These are phyloP conservation scores for Microcebus murinus DNA, from an alignment of 2,113 vertebrate species.

Conservation along the genomic window DNA sequence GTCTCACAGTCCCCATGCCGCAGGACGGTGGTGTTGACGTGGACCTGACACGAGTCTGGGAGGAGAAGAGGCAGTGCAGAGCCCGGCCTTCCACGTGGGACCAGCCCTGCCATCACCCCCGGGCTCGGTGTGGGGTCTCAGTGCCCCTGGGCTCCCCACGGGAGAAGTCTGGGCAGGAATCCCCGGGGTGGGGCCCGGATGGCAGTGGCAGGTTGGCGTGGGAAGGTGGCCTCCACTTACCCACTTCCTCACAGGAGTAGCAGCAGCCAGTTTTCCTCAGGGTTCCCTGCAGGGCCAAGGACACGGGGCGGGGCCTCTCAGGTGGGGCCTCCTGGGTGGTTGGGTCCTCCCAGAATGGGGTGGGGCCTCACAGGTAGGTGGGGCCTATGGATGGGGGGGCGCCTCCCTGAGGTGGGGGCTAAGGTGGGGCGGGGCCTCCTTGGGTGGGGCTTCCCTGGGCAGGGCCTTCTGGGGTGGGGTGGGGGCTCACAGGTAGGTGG, in stretches of 20 bases:
- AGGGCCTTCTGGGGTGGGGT: too few relatives aligned
- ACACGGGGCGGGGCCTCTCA: accelerated
- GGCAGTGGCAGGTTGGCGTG: neutral
- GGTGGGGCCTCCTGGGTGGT: too few relatives aligned
- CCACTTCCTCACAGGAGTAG: constrained; percentile 59
- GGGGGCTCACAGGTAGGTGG: neutral
- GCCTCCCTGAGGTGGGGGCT: too few relatives aligned
- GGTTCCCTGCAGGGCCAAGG: constrained; percentile 51
- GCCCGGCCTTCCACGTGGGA: too few relatives aligned
- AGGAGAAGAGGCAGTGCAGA: neutral
- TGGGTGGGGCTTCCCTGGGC: too few relatives aligned
- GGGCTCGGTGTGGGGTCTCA: accelerated
- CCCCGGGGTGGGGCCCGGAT: accelerated
- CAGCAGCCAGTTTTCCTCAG: constrained; percentile 65
- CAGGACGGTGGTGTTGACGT: constrained; percentile 80
- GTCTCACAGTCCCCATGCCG: constrained; percentile 84
- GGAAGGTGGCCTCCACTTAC: neutral
- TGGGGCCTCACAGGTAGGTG: too few relatives aligned
- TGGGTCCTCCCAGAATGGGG: accelerated
- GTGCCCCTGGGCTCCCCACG: neutral
- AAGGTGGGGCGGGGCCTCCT: too few relatives aligned
- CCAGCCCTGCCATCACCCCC: neutral
- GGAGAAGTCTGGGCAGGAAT: neutral
- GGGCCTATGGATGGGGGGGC: too few relatives aligned
- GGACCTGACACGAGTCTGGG: constrained; percentile 82